phyloP scores from a whole-genome alignment of 2,797 vertebrate species.

The Sebastes diploproa region DNA sequence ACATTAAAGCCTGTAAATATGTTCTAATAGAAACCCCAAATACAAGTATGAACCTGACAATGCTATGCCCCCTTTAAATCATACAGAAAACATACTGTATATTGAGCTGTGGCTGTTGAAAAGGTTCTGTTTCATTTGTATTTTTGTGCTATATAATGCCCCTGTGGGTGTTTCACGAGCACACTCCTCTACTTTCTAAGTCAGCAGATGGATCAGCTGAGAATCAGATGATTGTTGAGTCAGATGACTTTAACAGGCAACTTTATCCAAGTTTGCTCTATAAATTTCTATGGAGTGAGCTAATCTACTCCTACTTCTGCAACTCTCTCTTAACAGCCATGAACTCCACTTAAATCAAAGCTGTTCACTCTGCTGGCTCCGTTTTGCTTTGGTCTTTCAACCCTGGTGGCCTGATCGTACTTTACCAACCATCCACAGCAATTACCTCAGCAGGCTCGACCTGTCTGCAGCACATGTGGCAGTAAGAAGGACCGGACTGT shows the following conservation, averaged over 20 bases:
- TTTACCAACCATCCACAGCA: neutral
- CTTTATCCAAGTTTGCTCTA: constrained; percentile 39
- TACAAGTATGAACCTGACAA: no score
- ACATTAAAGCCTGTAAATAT: no score
- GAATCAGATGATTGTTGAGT: constrained; percentile 74
- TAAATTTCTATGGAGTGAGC: constrained; percentile 21
- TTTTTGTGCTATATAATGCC: constrained; percentile 13
- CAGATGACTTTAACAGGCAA: constrained; percentile 69
- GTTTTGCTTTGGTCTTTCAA: constrained; percentile 27
- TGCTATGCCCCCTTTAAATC: neutral
- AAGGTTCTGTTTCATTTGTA: neutral
- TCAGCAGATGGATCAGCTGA: constrained; percentile 78
- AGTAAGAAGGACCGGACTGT: constrained; percentile 20
- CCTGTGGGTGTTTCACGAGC: constrained; percentile 43
- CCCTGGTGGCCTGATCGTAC: neutral
- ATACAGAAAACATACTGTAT: neutral
- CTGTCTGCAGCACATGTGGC: constrained; percentile 21
- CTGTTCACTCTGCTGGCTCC: neutral
- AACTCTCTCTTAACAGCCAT: constrained; percentile 15
- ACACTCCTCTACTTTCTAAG: constrained; percentile 44
- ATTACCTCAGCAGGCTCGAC: constrained; percentile 1
- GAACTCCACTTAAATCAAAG: constrained; percentile 23
- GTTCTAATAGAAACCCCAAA: no score
- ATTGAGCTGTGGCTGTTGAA: neutral
- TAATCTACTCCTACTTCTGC: constrained; percentile 2